A percentile compares a stretch with the other conserved stretches of the same genome.
phyloP scores from a whole-genome alignment of 2,888 invertebrate species.

The Zaprionus obscuricornis region DNA sequence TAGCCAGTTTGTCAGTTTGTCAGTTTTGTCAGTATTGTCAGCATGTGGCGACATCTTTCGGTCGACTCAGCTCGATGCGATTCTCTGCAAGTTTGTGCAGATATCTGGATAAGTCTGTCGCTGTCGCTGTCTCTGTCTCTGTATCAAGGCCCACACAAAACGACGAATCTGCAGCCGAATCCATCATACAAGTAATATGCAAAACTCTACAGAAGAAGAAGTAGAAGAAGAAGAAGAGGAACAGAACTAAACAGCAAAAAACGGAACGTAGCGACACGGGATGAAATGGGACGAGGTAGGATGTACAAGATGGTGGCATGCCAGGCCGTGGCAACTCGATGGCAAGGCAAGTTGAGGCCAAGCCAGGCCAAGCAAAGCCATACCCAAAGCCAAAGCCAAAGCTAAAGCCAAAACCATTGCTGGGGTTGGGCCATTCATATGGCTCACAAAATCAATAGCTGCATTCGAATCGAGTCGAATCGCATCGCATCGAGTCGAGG shows the following conservation, averaged over 20 bases:
- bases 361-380: no score
- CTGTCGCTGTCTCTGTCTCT: constrained; percentile 12
- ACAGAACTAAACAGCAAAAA: constrained; percentile 25
- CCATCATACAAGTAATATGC: constrained; percentile 74
- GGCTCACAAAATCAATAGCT: constrained; percentile 56
- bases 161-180: constrained; percentile 60
- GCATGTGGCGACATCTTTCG: constrained; percentile 53
- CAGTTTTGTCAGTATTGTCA: no score
- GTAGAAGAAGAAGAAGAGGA: background rate
- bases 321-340: constrained; percentile 10
- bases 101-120: constrained; percentile 1
- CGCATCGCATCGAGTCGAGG: constrained; percentile 14
- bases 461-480: constrained; percentile 6
- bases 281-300: background rate
- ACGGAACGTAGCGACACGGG: background rate
- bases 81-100: no score
- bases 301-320: constrained; percentile 29
- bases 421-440: constrained; percentile 44
- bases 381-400: no score
- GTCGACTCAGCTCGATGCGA: background rate
- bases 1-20: constrained; percentile 24
- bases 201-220: constrained; percentile 48
- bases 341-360: constrained; percentile 1
- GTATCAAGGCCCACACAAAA: constrained; percentile 63
- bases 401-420: no score